Conservation (phyloP, 2,888 invertebrate genomes). For the Watsonalla cultraria region DNA sequence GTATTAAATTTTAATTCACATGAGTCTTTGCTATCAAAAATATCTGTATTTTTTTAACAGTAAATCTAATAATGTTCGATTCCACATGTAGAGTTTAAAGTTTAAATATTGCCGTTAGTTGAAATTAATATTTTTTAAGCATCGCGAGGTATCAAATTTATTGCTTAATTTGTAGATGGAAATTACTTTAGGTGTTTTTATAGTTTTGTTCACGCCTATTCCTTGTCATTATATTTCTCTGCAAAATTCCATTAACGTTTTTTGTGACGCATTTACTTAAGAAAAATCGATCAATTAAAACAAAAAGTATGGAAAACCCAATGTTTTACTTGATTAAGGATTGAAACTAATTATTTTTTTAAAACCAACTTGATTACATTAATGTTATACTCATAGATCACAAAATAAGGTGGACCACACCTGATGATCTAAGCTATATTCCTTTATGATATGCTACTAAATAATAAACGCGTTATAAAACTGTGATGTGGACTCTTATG, state of each 20-base stretch:
- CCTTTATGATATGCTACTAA: conserved; percentile 42
- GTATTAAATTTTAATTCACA: background rate
- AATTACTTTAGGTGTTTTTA: background rate
- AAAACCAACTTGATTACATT: background rate
- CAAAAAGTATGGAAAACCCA: background rate
- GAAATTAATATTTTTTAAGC: too few species aligned
- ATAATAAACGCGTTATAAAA: conserved; percentile 52
- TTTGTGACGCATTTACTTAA: too few species aligned
- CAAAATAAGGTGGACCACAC: conserved; percentile 41
- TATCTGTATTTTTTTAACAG: background rate
- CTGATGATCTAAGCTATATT: conserved; percentile 17
- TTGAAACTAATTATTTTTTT: too few species aligned
- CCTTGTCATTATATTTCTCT: background rate
- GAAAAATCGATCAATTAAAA: too few species aligned
- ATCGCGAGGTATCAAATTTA: background rate
- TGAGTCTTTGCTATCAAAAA: background rate
- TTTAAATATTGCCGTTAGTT: too few species aligned
- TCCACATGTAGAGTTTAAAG: background rate
- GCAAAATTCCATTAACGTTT: too few species aligned
- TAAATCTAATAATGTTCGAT: background rate
- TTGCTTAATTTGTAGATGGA: background rate
- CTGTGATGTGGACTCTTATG: conserved; percentile 52
- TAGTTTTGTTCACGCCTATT: background rate
- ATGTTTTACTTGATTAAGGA: background rate
- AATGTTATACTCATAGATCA: background rate